phyloP scores from a whole-genome alignment of 2,113 vertebrate species.

The Heliornis fulica region DNA sequence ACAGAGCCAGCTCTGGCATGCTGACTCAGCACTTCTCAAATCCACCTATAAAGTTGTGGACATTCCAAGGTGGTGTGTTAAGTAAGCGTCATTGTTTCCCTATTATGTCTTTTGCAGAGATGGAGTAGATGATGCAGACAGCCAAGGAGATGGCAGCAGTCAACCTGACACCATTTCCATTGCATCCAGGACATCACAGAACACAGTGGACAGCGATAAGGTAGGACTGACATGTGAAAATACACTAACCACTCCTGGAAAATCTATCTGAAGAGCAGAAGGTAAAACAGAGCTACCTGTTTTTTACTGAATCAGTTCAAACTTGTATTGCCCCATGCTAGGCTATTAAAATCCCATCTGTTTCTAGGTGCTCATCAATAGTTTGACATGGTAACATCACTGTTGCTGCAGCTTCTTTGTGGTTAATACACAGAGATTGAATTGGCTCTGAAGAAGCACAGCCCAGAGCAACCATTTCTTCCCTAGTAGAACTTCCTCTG shows the following conservation, averaged over 20 bases:
- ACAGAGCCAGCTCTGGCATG: neutral
- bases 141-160: conserved; percentile 96
- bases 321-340: neutral
- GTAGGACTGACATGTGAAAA: conserved; percentile 76
- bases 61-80: neutral
- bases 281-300: neutral
- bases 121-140: conserved; percentile 90
- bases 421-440: neutral
- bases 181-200: conserved; percentile 95
- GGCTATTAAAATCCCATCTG: neutral
- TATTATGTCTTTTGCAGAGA: conserved; percentile 78
- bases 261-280: neutral
- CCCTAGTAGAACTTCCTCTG: neutral
- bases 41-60: neutral
- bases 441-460: neutral
- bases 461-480: neutral
- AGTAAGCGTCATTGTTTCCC: neutral
- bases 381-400: neutral
- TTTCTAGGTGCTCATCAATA: neutral
- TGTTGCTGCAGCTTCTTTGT: neutral
- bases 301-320: neutral
- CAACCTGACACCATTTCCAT: conserved; percentile 98
- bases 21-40: neutral
- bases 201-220: conserved; percentile 98
- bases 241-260: neutral